These are phyloP conservation scores for Alethe diademata DNA, from an alignment of 2,113 vertebrate genomes.

Conservation along the genomic window DNA sequence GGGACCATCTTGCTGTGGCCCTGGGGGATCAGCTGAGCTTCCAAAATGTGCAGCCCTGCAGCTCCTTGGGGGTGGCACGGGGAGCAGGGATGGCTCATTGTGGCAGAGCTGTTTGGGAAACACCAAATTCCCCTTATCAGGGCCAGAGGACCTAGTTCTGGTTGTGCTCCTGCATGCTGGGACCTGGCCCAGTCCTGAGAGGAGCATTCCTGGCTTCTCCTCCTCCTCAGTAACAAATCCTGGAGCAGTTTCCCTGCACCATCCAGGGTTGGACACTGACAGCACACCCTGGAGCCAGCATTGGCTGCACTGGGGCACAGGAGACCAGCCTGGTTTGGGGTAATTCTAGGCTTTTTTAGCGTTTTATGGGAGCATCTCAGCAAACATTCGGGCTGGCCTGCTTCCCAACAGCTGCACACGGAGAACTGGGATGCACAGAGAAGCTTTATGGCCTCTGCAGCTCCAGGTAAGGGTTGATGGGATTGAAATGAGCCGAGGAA, in stretches of 20 bases:
- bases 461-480: neutral
- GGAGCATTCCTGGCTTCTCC: neutral
- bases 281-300: neutral
- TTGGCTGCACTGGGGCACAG: neutral
- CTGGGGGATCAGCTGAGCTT: neutral
- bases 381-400: neutral
- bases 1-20: neutral
- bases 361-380: neutral
- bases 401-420: neutral
- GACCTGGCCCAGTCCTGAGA: neutral
- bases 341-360: neutral
- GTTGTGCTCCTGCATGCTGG: neutral
- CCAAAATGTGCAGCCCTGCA: neutral
- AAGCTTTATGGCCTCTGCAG: neutral
- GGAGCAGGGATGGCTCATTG: neutral
- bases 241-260: neutral
- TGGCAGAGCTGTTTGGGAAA: neutral
- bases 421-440: neutral
- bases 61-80: rapidly evolving
- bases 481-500: neutral
- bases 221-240: neutral
- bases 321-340: neutral
- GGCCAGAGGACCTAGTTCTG: neutral
- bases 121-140: neutral
- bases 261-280: neutral